A percentile compares a stretch with the other conserved stretches of the same genome.
Evolutionary conservation across 2,797 vertebrate species (phyloP).

Genomic region (Amblyopsis hoosieri): DNA sequence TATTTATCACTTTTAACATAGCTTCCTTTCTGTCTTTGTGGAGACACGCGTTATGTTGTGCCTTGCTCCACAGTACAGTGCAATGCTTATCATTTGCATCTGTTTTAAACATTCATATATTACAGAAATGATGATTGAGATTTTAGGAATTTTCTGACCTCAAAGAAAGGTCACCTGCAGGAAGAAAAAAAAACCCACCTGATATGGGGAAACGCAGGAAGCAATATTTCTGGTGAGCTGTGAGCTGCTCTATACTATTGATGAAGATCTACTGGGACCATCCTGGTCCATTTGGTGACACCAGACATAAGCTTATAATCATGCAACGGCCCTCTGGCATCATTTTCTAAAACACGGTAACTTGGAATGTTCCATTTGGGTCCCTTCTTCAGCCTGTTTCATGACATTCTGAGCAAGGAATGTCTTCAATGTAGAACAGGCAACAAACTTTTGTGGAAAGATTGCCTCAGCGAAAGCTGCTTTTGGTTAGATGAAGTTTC

Average conservation of each 20-base stretch:
- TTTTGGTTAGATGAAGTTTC: slow-evolving; percentile 42
- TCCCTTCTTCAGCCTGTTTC: slow-evolving; percentile 37
- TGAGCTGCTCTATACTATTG: slow-evolving; percentile 9
- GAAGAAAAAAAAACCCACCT: slow-evolving; percentile 2
- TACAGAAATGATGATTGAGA: slow-evolving; percentile 24
- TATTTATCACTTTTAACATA: too few species aligned
- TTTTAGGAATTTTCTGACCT: slow-evolving; percentile 38
- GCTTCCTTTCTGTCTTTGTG: neutral
- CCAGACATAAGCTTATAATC: slow-evolving; percentile 57
- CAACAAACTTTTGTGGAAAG: slow-evolving; percentile 51
- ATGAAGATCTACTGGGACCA: slow-evolving; percentile 28
- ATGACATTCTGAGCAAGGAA: slow-evolving; percentile 50
- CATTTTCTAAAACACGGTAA: slow-evolving; percentile 52
- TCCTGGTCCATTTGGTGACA: slow-evolving; percentile 52
- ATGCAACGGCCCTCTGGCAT: slow-evolving; percentile 34
- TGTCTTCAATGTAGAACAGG: slow-evolving; percentile 38
- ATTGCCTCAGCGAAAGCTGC: slow-evolving; percentile 49
- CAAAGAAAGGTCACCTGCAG: slow-evolving; percentile 20
- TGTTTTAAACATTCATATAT: slow-evolving; percentile 30
- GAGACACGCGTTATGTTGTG: neutral
- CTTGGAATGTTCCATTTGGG: slow-evolving; percentile 58
- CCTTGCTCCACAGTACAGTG: slow-evolving; percentile 8
- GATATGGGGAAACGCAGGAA: slow-evolving; percentile 35
- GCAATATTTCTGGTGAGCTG: slow-evolving; percentile 24
- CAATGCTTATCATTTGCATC: slow-evolving; percentile 8